Percentiles rank a stretch among this genome's conserved stretches.
phyloP scores from a whole-genome alignment of 2,113 vertebrate species.

The Phasianus colchicus region DNA sequence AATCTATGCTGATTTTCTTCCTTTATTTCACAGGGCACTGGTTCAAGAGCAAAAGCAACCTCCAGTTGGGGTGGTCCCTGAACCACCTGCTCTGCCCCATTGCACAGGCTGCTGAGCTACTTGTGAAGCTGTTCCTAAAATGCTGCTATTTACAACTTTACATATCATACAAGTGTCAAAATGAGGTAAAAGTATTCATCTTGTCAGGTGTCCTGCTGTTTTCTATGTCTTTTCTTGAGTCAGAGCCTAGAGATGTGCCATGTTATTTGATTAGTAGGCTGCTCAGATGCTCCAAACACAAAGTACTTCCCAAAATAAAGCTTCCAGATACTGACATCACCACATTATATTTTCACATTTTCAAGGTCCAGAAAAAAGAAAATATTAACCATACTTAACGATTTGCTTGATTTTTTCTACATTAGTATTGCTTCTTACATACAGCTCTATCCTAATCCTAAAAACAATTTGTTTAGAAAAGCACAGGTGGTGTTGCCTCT shows the following conservation, averaged over 20 bases:
- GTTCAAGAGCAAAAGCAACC: neutral
- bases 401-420: neutral
- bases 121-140: neutral
- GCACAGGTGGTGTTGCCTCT: neutral
- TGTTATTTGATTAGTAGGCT: neutral
- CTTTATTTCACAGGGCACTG: neutral
- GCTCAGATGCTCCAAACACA: neutral
- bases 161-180: neutral
- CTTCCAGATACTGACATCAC: neutral
- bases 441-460: neutral
- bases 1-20: neutral
- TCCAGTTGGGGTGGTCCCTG: neutral
- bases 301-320: neutral
- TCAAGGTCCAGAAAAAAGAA: neutral
- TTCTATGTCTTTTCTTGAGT: neutral
- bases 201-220: neutral
- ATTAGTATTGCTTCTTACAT: neutral
- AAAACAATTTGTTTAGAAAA: neutral
- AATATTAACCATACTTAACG: neutral
- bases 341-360: neutral
- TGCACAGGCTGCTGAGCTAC: neutral
- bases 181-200: neutral
- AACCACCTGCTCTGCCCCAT: neutral
- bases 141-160: neutral
- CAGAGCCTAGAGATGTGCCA: neutral